Evolutionary conservation across 2,888 invertebrate species (phyloP).

Genomic region (Tetramorium bicarinatum): DNA sequence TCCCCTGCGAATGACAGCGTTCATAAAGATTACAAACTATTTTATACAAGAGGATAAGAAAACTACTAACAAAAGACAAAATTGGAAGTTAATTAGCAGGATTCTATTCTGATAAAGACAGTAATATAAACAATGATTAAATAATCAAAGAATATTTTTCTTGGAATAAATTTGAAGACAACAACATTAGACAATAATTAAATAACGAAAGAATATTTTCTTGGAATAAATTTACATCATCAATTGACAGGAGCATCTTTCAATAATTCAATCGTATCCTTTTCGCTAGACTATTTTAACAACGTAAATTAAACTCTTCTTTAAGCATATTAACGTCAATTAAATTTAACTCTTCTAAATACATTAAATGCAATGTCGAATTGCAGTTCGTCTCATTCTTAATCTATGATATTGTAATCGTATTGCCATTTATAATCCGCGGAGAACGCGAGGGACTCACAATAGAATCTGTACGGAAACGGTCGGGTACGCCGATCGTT

Average conservation of each 20-base stretch:
- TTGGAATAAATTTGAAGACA: neutral
- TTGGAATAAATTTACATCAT: neutral
- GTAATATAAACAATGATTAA: slow-evolving; percentile 2
- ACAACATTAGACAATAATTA: slow-evolving; percentile 1
- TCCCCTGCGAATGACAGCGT: slow-evolving; percentile 78
- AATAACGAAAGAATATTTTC: neutral
- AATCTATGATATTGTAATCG: neutral
- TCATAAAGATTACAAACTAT: neutral
- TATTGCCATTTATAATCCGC: neutral
- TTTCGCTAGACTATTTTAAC: neutral
- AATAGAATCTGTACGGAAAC: slow-evolving; percentile 84
- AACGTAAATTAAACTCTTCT: neutral
- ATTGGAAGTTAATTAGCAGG: neutral
- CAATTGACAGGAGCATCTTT: neutral
- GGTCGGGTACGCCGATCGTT: slow-evolving; percentile 81
- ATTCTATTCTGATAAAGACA: neutral
- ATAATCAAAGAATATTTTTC: neutral
- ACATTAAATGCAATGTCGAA: neutral
- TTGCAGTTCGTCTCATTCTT: neutral
- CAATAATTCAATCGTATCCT: neutral
- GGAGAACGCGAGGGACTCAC: slow-evolving; percentile 77
- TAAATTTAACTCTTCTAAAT: neutral
- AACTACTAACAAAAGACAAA: neutral
- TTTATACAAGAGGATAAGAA: no score
- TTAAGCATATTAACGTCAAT: neutral